Evolutionary conservation across 2,888 invertebrate species (phyloP).

Genomic region (Eupithecia tripunctaria): DNA sequence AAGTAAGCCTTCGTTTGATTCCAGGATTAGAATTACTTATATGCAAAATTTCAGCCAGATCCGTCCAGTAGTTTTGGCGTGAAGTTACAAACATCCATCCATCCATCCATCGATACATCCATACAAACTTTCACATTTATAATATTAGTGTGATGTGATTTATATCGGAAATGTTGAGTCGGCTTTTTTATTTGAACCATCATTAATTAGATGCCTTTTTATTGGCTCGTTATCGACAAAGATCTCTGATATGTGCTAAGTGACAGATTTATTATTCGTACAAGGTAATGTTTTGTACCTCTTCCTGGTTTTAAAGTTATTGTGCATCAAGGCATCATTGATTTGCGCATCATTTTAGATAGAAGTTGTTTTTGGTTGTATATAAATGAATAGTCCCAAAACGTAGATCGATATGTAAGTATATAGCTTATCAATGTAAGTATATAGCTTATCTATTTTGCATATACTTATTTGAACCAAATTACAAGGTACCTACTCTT

Average conservation of each 20-base stretch:
- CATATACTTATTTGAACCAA: background rate
- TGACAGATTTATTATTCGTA: conserved; percentile 77
- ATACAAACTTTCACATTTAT: too few relatives aligned
- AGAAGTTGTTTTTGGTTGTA: background rate
- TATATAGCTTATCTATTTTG: background rate
- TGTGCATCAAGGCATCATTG: conserved; percentile 50
- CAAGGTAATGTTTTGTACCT: conserved; percentile 69
- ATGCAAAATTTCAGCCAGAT: too few relatives aligned
- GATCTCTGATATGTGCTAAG: conserved; percentile 71
- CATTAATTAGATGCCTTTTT: conserved; percentile 77
- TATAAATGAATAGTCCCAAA: background rate
- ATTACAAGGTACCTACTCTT: background rate
- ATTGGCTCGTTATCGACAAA: conserved; percentile 72
- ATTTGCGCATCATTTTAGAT: conserved; percentile 55
- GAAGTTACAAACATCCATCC: too few relatives aligned
- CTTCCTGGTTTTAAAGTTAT: conserved; percentile 66
- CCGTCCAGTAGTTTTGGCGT: too few relatives aligned
- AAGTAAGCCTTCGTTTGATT: too few relatives aligned
- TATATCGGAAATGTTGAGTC: conserved; percentile 69
- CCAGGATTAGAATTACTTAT: too few relatives aligned
- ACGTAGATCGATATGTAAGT: background rate
- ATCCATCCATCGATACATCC: too few relatives aligned
- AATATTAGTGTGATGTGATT: too few relatives aligned
- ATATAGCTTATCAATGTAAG: background rate
- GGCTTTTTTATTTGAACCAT: conserved; percentile 75